phyloP scores from a whole-genome alignment of 2,113 vertebrate genomes.

The Enhydra lutris region DNA sequence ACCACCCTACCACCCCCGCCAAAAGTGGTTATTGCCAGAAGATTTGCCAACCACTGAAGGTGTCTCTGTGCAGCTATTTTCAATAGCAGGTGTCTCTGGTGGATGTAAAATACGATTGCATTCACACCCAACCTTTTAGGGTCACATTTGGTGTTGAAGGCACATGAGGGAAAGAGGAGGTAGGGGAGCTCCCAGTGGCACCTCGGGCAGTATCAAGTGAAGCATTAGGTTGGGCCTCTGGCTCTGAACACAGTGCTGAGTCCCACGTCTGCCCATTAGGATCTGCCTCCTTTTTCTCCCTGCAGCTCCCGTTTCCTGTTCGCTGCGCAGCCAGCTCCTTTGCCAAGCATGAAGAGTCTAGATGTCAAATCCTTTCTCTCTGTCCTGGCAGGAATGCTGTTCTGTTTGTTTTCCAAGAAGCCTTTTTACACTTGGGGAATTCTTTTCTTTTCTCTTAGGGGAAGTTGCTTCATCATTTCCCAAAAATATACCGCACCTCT shows the following conservation, averaged over 20 bases:
- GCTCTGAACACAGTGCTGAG: neutral
- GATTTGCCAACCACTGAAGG: neutral
- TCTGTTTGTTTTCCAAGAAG: conserved; percentile 69
- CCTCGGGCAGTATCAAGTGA: neutral
- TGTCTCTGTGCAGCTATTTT: neutral
- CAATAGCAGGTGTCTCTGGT: neutral
- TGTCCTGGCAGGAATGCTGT: conserved; percentile 44
- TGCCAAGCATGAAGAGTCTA: conserved; percentile 40
- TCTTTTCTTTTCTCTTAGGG: conserved; percentile 70
- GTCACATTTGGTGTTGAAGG: neutral
- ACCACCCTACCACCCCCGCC: accelerated
- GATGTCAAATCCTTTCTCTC: conserved; percentile 49
- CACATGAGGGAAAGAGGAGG: neutral
- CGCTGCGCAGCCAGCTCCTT: neutral
- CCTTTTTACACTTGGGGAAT: conserved; percentile 60
- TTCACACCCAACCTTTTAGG: neutral
- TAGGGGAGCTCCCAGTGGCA: neutral
- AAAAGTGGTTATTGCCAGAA: neutral
- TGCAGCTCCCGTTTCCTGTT: neutral
- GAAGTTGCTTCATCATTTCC: conserved; percentile 75
- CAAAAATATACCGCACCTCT: conserved; percentile 63
- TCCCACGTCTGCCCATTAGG: neutral
- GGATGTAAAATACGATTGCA: neutral
- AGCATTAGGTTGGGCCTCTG: neutral
- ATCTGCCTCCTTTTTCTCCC: neutral